These are phyloP conservation scores for Pontoporia blainvillei DNA, from an alignment of 2,113 vertebrate genomes.

Conservation along the genomic window DNA sequence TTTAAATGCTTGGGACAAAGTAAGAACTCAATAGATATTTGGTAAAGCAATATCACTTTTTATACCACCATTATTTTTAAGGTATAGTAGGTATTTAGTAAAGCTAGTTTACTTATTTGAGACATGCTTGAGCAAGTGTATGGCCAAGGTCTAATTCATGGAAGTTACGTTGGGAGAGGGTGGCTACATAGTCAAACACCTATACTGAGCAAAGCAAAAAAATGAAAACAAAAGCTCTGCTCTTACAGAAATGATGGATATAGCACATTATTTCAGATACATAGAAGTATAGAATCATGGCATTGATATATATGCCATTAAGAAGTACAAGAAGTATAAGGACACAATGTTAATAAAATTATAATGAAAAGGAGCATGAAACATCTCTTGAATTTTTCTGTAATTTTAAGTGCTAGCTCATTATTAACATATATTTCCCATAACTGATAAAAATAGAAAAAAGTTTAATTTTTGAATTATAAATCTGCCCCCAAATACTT, in stretches of 20 bases:
- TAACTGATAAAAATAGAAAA: neutral
- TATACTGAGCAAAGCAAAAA: neutral
- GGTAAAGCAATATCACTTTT: neutral
- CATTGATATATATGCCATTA: slow-evolving; percentile 21
- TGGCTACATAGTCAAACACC: neutral
- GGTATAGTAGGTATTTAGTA: neutral
- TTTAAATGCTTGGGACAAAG: neutral
- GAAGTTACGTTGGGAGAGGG: neutral
- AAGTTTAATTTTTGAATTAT: neutral
- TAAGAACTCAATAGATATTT: neutral
- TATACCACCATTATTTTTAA: neutral
- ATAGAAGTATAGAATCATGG: neutral
- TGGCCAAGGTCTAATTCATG: neutral
- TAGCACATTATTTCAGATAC: neutral
- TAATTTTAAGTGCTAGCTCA: neutral
- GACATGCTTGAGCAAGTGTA: neutral
- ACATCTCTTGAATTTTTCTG: neutral
- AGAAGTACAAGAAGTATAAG: neutral
- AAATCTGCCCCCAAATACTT: neutral
- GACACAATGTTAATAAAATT: neutral
- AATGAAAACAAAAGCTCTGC: neutral
- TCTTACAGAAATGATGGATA: neutral
- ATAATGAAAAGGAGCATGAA: neutral
- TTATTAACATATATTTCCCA: neutral
- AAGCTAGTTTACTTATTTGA: neutral